Evolutionary conservation across 53 echinoderm and acorn worm species (phyloP), one percentile per base, ranked within the genome.

Genomic region (Luidia sarsii): DNA sequence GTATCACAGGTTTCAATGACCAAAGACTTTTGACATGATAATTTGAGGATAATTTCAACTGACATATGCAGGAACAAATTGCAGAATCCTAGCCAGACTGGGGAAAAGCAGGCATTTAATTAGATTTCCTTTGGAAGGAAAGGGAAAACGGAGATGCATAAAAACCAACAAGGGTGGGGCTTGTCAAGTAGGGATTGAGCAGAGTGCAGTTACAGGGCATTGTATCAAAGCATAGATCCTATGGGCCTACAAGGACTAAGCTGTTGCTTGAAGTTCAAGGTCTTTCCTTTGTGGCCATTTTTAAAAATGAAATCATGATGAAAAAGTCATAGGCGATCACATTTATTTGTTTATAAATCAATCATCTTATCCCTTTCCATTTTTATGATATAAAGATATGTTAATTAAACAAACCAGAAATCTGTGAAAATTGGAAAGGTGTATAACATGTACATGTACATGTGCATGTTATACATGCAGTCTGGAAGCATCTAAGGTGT

Each of bases 101-200:
- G 61, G 61, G 77, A 72, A 72, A 77, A 77, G 77, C 48, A 61
- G 59, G 60, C 59, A 77, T 61, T 38, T 77, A 77, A 77, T 77
- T 77, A 31, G 60, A 77, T 77, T 77, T 77, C 77, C 77, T 77
- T 27, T 77, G 30, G 60, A 61, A 77, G 77, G 77, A 77, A 77
- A 77, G 45, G 77, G 61, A 77, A 77, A 77, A 77, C 77, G 77
- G 77, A 77, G 77, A 77, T 77, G 77, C 60, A 61, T 77, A 77
- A 77, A 77, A 77, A 77, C 77, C 77, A 77, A 77, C 77, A 77
- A 77, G 77, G 77, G 77, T 77, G 77, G 77, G 77, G 77, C 57
- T 50, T 61, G 77, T 61, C 77, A 61, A 77, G 77, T 45, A 31
- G 21, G 60, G 77, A 77, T 77, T 60, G 60, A 59, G 61, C 31